Conservation (phyloP, 2,888 invertebrate genomes). For the Ormyrus nitidulus region DNA sequence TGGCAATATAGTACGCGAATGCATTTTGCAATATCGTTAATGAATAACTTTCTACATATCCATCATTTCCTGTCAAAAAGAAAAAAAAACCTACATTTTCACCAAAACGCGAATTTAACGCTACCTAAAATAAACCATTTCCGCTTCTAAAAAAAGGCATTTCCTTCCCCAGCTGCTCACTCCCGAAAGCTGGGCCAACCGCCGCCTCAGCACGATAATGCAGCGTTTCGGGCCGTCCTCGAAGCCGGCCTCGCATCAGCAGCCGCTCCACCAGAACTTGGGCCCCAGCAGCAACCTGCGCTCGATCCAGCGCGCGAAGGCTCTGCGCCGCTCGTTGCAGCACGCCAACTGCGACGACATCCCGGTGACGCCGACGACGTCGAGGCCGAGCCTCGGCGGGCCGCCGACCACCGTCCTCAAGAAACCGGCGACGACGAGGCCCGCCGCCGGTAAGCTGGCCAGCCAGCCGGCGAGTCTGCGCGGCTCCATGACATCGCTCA, state of each 20-base stretch:
- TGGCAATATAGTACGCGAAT: too few relatives aligned
- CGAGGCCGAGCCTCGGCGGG: conserved; percentile 52
- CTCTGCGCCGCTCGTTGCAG: conserved; percentile 47
- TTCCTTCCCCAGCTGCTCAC: conserved; percentile 49
- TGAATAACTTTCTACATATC: too few relatives aligned
- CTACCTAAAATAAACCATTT: too few relatives aligned
- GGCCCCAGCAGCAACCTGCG: background rate
- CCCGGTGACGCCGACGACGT: conserved; percentile 60
- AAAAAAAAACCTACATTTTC: too few relatives aligned
- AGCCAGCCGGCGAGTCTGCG: background rate
- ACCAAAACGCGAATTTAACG: background rate
- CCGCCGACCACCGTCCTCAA: background rate
- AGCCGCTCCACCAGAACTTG: background rate
- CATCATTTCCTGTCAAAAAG: too few relatives aligned
- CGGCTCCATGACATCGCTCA: background rate
- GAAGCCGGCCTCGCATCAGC: conserved; percentile 6
- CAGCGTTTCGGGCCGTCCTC: background rate
- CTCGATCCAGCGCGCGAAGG: conserved; percentile 18
- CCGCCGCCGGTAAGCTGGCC: background rate
- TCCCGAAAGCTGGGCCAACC: conserved; percentile 54
- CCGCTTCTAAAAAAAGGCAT: too few relatives aligned
- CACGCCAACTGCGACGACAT: conserved; percentile 37
- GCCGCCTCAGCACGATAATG: conserved; percentile 59
- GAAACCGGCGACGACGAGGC: conserved; percentile 1
- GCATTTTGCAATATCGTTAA: too few relatives aligned